Base-by-base conservation (phyloP, 2,888 invertebrate genomes). In the Dasypogon diadema region DNA sequence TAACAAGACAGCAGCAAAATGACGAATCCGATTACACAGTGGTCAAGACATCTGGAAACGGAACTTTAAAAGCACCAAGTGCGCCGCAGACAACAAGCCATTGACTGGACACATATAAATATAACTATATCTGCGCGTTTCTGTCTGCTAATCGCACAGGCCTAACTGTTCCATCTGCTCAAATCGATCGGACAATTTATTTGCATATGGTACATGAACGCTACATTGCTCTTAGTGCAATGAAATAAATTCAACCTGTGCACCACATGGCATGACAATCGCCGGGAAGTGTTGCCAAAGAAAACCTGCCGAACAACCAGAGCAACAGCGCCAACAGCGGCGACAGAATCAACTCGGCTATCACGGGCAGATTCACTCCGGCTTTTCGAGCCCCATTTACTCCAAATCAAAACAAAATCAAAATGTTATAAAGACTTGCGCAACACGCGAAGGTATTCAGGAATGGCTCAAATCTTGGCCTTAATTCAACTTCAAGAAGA, bases 391-490 rank as follows among this genome's bases (percentile, higher is more conserved):
- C 54, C 16, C 21, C 16, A 54, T 54, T 54, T 54, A 54, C 21
- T 22, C 54, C 21, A 18, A 21, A 18, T 54, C 54, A 54, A 54
- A 54, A 54, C 54, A 54, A 54, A 54, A 54, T 54, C 54, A 22
- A 54, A 54, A 42, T 22, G 21, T 54, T 54, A 18, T 54, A 18
- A 63, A 63, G 65, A 65, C 75, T 75, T 65, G 51, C 34, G 26
- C 63, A 65, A 75, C 63, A 75, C 65, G 65, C 75, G 54, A 75
- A 75, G 65, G 65, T 65, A 75, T 75, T 55, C 34, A 75, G 37
- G 65, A 75, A 75, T 65, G 75, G 65, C 63, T 63, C 51, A 63
- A 65, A 63, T 63, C 58, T 55, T 54, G 51, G 65, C 65, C 65
- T 63, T 37, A 34, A 34, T 10, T 22, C 14, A 74, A 12, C 22